These are phyloP conservation scores for Pseudochirops cupreus DNA, from an alignment of 2,797 vertebrate species.

Conservation along the genomic window DNA sequence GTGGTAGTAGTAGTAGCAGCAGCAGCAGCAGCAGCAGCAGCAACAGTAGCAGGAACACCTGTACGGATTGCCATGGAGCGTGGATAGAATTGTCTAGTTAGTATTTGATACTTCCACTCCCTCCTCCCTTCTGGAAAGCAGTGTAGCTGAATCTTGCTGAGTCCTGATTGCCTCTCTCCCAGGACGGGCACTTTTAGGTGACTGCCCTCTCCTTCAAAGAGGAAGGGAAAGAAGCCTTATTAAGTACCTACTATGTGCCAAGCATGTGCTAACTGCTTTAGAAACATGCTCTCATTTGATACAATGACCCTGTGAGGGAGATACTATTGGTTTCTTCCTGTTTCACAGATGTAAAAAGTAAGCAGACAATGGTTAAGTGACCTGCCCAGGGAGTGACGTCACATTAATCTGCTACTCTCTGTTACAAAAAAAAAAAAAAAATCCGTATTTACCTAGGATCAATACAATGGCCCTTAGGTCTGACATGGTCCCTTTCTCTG, in stretches of 20 bases:
- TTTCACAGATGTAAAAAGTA: neutral
- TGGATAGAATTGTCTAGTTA: neutral
- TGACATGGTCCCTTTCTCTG: neutral
- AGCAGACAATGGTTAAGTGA: neutral
- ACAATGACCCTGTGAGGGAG: neutral
- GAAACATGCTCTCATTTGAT: neutral
- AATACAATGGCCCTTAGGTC: neutral
- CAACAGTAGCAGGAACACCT: rapidly evolving
- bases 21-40: neutral
- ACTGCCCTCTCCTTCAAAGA: neutral
- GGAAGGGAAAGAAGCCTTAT: neutral
- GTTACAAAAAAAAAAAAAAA: neutral
- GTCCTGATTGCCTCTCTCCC: neutral
- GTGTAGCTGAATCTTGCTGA: too few species aligned
- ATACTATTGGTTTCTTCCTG: neutral
- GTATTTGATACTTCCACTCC: neutral
- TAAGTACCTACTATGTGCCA: neutral
- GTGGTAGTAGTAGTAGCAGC: too few species aligned
- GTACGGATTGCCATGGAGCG: neutral
- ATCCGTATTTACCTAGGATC: neutral
- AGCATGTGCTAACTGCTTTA: neutral
- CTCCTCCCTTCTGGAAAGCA: neutral
- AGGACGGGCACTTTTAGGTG: neutral
- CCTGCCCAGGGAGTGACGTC: neutral
- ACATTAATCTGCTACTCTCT: neutral